Evolutionary conservation across 2,113 vertebrate genomes (phyloP).

Genomic region (Stigmatopora nigra): DNA sequence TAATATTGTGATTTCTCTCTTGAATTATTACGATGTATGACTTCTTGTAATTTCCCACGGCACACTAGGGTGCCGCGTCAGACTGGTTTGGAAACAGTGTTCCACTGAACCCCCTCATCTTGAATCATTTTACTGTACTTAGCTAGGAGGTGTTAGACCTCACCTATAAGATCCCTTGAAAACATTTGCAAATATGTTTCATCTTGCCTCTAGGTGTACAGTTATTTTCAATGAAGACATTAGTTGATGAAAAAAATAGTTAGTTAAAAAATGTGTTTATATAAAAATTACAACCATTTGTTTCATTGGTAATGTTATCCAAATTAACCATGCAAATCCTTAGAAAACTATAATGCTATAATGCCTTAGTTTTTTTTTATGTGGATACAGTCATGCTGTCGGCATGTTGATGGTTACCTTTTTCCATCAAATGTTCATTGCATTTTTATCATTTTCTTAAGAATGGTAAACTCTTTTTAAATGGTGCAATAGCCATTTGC

Average conservation of each 20-base stretch:
- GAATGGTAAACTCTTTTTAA: slow-evolving; percentile 21
- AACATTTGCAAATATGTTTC: background rate
- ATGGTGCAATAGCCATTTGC: slow-evolving; percentile 45
- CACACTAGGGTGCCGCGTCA: no score
- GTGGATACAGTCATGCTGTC: slow-evolving; percentile 21
- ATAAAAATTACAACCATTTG: no score
- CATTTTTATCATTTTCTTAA: no score
- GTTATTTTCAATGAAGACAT: no score
- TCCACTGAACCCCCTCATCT: slow-evolving; percentile 44
- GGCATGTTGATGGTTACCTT: slow-evolving; percentile 30
- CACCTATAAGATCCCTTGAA: slow-evolving; percentile 1
- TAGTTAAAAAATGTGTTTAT: no score
- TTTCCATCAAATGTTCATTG: slow-evolving; percentile 10
- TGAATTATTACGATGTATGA: no score
- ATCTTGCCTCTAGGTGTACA: background rate
- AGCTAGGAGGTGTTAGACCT: slow-evolving; percentile 18
- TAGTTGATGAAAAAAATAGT: no score
- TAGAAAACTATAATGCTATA: background rate
- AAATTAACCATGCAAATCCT: background rate
- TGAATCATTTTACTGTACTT: slow-evolving; percentile 53
- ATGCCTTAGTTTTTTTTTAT: slow-evolving; percentile 28
- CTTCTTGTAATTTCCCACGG: no score
- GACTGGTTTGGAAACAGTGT: no score
- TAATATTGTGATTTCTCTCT: no score
- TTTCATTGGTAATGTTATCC: background rate